A percentile compares a stretch with the other conserved stretches of the same genome.
Conservation (phyloP, 2,888 invertebrate genomes). For the Macaria notata region DNA sequence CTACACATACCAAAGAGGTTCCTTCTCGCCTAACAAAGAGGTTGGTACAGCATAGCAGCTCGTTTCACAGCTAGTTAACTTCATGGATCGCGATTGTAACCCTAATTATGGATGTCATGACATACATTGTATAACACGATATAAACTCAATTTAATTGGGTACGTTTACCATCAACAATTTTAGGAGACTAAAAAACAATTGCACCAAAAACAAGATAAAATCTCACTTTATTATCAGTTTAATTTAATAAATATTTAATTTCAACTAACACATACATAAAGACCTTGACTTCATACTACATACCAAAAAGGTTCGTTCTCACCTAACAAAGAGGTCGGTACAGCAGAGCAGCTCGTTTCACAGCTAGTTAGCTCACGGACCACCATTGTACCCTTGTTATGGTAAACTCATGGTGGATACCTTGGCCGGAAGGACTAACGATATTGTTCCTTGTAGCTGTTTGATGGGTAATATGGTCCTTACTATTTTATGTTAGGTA, state of each 20-base stretch:
- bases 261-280: no score
- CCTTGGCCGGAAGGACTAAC: constrained; percentile 43
- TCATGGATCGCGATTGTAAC: constrained; percentile 36
- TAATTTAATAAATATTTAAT: no score
- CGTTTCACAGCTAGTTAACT: constrained; percentile 72
- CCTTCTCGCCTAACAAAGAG: constrained; percentile 37
- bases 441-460: constrained; percentile 14
- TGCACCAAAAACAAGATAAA: no score
- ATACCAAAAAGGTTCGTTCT: constrained; percentile 8
- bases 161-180: no score
- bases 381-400: constrained; percentile 61
- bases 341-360: constrained; percentile 55
- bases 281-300: no score
- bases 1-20: constrained; percentile 2
- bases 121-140: no score
- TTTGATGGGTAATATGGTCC: background rate
- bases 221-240: no score
- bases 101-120: constrained; percentile 61
- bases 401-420: constrained; percentile 59
- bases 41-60: constrained; percentile 44
- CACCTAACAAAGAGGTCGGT: constrained; percentile 41
- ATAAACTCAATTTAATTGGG: no score
- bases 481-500: no score
- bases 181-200: no score
- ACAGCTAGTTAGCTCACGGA: constrained; percentile 63